phyloP scores from a whole-genome alignment of 2,888 invertebrate species.

The Alentia gelatinosa region DNA sequence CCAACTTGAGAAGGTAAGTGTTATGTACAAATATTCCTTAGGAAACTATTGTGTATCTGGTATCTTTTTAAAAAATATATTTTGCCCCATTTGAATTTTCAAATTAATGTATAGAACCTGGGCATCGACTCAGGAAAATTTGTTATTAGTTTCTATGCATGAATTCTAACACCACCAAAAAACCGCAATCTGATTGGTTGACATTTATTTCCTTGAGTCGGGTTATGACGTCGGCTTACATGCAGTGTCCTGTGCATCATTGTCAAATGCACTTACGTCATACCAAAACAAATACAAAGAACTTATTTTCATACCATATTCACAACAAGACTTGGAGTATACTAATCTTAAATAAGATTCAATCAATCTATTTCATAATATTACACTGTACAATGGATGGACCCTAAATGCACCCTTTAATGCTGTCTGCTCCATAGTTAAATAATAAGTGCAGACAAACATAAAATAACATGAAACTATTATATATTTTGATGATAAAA shows the following conservation, averaged over 20 bases:
- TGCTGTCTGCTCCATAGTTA: slow-evolving; percentile 30
- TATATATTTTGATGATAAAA: slow-evolving; percentile 30
- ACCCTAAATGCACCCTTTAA: slow-evolving; percentile 48
- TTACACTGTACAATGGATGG: slow-evolving; percentile 53
- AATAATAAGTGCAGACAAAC: slow-evolving; percentile 39
- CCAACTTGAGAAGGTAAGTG: neutral
- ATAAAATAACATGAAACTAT: slow-evolving; percentile 26
- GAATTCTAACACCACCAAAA: slow-evolving; percentile 12
- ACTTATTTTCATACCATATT: slow-evolving; percentile 34
- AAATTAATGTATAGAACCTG: neutral
- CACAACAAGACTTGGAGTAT: slow-evolving; percentile 45
- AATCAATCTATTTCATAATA: slow-evolving; percentile 27
- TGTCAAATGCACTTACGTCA: neutral
- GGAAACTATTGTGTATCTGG: neutral
- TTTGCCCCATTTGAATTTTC: neutral
- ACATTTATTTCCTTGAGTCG: slow-evolving; percentile 37
- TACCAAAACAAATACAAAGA: slow-evolving; percentile 32
- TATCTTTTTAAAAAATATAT: neutral
- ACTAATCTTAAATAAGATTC: slow-evolving; percentile 51
- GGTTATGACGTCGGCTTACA: neutral
- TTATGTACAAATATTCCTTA: neutral
- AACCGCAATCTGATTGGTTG: slow-evolving; percentile 8
- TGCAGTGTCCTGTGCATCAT: neutral
- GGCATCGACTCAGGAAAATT: neutral
- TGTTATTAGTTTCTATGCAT: neutral